phyloP scores from a whole-genome alignment of 2,888 invertebrate genomes.

The Callyntrura guangdongensis region DNA sequence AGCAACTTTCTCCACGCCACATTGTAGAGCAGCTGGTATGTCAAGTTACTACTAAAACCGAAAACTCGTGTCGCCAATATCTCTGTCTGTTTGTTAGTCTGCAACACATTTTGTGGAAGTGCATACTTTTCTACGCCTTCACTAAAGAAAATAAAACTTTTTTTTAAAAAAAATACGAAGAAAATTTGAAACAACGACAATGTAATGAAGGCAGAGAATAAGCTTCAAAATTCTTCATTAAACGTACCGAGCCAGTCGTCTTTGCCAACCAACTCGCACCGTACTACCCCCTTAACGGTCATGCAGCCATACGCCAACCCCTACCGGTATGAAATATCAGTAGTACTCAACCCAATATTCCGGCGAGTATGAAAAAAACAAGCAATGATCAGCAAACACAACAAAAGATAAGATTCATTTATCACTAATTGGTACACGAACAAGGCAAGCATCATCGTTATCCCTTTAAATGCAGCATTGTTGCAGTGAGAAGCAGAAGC shows the following conservation, averaged over 20 bases:
- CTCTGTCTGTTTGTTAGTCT: too few species aligned
- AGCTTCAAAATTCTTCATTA: background rate
- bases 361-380: background rate
- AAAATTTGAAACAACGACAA: too few species aligned
- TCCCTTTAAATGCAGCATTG: background rate
- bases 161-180: background rate
- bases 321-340: background rate
- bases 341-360: background rate
- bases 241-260: background rate
- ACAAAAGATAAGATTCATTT: background rate
- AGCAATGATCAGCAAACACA: background rate
- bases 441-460: background rate
- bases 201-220: background rate
- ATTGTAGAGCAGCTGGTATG: background rate
- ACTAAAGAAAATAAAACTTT: too few species aligned
- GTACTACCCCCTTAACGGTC: background rate
- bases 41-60: background rate
- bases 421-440: background rate
- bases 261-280: background rate
- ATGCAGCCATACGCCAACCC: background rate
- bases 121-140: too few species aligned
- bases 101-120: too few species aligned
- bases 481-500: slow-evolving; percentile 45
- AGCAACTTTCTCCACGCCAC: background rate
- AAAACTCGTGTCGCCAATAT: background rate